Conservation (phyloP, 2,113 vertebrate species). For the Tragelaphus scriptus region DNA sequence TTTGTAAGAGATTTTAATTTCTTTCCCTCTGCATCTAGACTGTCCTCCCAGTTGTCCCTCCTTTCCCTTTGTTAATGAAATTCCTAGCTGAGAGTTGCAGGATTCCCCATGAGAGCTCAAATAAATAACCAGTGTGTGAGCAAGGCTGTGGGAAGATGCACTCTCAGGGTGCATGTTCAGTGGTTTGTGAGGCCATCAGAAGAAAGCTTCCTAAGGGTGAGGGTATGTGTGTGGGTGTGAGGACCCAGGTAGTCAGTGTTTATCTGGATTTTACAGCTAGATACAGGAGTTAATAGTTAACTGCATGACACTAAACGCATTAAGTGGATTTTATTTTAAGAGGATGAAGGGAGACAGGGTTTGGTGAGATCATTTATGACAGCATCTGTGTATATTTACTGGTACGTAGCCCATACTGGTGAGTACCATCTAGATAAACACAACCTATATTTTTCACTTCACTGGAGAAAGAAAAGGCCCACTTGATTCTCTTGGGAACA, state of each 20-base stretch:
- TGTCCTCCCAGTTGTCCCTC: not conserved
- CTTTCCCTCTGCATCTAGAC: not conserved
- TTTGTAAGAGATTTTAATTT: not conserved
- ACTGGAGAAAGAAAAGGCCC: constrained; percentile 15
- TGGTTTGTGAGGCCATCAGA: not conserved
- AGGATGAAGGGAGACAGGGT: not conserved
- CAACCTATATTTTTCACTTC: not conserved
- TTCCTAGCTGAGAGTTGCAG: constrained; percentile 25
- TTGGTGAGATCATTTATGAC: constrained; percentile 27
- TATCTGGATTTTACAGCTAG: constrained; percentile 24
- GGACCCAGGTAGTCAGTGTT: not conserved
- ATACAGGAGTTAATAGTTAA: not conserved
- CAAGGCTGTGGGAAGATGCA: not conserved
- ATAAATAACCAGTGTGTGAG: not conserved
- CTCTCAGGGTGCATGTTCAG: not conserved
- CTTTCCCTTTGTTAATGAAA: constrained; percentile 26
- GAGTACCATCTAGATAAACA: not conserved
- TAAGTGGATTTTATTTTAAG: not conserved
- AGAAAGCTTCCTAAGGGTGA: not conserved
- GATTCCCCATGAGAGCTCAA: not conserved
- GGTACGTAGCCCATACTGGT: not conserved
- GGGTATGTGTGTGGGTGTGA: constrained; percentile 23
- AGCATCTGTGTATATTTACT: constrained; percentile 22
- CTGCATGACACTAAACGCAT: not conserved
- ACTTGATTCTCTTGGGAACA: constrained; percentile 43